Evolutionary conservation across 2,113 vertebrate genomes (phyloP), one percentile per base, ranked within the genome.

Genomic region (Megaleporinus macrocephalus): DNA sequence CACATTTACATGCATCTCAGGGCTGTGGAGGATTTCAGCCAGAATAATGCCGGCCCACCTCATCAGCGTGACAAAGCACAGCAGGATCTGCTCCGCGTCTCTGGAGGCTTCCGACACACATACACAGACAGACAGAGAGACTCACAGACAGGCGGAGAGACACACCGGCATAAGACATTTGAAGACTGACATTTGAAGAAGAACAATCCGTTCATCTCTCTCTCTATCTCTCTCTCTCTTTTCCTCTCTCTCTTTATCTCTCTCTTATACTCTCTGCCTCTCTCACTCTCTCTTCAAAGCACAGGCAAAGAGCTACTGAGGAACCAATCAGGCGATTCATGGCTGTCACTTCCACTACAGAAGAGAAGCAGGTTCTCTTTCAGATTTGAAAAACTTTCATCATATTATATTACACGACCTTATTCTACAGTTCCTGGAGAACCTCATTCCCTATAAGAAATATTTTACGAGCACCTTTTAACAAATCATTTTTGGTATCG

Each of bases 1-100:
- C 15, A 61, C 76, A 74, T 83, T 79, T 79, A 68, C 57, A 83
- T 83, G 82, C 82, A 59, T 22, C 70, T 73, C 82, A 79, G 78
- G 82, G 76, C 70, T 79, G 70, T 20, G 53, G 49, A 83, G 76
- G 53, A 55, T 44, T 53, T 61, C 73, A 62, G 73, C 22, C 66
- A 70, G 66, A 70, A 70, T 44, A 70, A 70, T 26, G 36, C 33
- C 36, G 26, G 66, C 66, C 33, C 66, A 70, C 66, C 66, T 70
- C 66, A 44, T 41, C 66, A 41, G 33, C 55, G 49, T 26, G 63
- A 76, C 72, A 76, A 57, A 66, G 61, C 71, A 66, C 61, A 57
- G 47, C 36, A 68, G 65, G 30, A 20, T 36, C 30, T 20, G 15
- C 47, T 57, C 29, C 7, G 26, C 10, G 30, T 69, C 72, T 82